Evolutionary conservation across 2,113 vertebrate species (phyloP).

Genomic region (Phrynosoma platyrhinos): DNA sequence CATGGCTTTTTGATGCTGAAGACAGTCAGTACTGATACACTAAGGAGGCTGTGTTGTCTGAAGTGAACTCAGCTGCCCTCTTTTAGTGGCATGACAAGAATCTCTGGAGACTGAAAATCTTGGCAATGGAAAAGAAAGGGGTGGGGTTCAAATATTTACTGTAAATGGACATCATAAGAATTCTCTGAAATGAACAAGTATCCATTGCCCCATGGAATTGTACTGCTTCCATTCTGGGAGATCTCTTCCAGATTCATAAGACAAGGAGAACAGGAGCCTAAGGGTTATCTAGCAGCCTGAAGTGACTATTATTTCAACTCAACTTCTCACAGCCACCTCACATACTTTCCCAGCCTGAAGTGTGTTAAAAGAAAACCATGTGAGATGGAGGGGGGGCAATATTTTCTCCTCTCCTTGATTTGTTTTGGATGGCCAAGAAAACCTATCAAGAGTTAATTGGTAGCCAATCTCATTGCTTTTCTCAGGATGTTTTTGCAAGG

Average conservation of each 20-base stretch:
- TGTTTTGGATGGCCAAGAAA: slow-evolving; percentile 56
- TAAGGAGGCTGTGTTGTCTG: slow-evolving; percentile 27
- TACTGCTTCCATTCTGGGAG: neutral
- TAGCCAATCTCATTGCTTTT: slow-evolving; percentile 68
- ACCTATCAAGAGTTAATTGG: slow-evolving; percentile 64
- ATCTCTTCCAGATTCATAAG: neutral
- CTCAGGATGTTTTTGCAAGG: slow-evolving; percentile 59
- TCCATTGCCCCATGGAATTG: neutral
- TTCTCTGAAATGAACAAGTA: slow-evolving; percentile 47
- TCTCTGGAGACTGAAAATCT: slow-evolving; percentile 35
- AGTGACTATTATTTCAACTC: neutral
- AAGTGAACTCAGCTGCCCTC: slow-evolving; percentile 14
- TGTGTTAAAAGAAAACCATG: slow-evolving; percentile 22
- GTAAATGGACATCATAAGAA: slow-evolving; percentile 53
- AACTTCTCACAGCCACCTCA: neutral
- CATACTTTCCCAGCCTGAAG: slow-evolving; percentile 28
- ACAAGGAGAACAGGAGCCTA: neutral
- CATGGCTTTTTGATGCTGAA: slow-evolving; percentile 47
- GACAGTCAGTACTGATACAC: slow-evolving; percentile 13
- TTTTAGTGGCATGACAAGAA: slow-evolving; percentile 49
- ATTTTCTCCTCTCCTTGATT: slow-evolving; percentile 51
- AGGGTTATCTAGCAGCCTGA: neutral
- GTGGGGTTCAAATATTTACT: slow-evolving; percentile 50
- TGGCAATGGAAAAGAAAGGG: slow-evolving; percentile 44
- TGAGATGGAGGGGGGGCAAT: neutral